Base-by-base conservation (phyloP, 2,888 invertebrate genomes). In the Xanthorhoe spadicearia region DNA sequence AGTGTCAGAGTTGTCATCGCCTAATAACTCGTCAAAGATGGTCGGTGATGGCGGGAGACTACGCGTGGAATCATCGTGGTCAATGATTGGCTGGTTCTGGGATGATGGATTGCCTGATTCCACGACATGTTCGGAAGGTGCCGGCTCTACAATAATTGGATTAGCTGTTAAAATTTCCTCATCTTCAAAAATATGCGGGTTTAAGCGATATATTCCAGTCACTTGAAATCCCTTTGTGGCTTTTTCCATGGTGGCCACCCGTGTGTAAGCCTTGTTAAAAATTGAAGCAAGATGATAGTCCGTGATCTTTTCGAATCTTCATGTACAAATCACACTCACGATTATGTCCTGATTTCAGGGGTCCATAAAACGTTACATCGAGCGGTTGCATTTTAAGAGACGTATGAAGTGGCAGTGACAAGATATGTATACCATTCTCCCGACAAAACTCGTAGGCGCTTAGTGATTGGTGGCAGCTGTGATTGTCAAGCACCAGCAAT, bases 401-500 rank as follows among this genome's bases (percentile, higher is more conserved):
- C n/a, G 51, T 52, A 28, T 52, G 51, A 3, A 28, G 51, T 52
- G 51, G 51, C 28, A 52, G 51, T 3, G 51, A 52, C 28, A 52
- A n/a, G n/a, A 52, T n/a, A 52, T 52, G 51, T 1, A 52, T 52
- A 5, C 28, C 43, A 55, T 55, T 55, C 13, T 18, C 17, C 38
- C 43, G 38, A 43, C 55, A 55, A 43, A 13, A 57, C 28, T 48
- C 54, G 18, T 56, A 56, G 23, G 23, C 46, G 23, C 23, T 46
- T n/a, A 56, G 56, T n/a, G 56, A 56, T 23, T 46, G 43, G 15
- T 46, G 46, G 46, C 46, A 46, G 46, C 46, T 23, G 15, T 56
- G 56, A 7, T 56, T 56, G 23, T 56, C 56, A 23, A 56, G 56
- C 23, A 56, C 46, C 46, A 56, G 46, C n/a, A 56, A 23, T 23